Base-by-base conservation (phyloP, 2,888 invertebrate genomes). In the Kuschelorhynchus macadamiae region DNA sequence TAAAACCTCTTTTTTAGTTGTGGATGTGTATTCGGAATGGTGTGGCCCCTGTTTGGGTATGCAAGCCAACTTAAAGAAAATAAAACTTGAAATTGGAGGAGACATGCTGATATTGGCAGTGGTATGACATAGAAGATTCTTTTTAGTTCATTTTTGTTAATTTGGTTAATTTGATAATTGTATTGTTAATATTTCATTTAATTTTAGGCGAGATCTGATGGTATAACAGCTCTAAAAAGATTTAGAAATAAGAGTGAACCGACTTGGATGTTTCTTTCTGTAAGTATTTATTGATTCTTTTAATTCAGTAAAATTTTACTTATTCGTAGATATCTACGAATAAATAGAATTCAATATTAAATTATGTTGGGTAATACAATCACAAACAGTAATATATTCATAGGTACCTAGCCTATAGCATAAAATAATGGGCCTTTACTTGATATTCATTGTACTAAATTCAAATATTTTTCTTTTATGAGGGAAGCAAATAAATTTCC, bases 11-110 rank as follows among this genome's bases (percentile, higher is more conserved):
- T 74, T 78, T 82, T 46, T 81, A 91, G 93, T 97, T 67, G 87
- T 95, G 64, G 96, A 97, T 81, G 89, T 96, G 11, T 96, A 93
- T 82, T 92, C 95, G 5, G 93, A 93, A 70, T 97, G 96, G 96
- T 93, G 94, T 79, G 96, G 96, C 0, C 95, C 96, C 0, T 96
- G 96, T 80, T 83, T 89, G 64, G 94, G 94, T 20, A 94, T 96
- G 92, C 86, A 92, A 55, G 92, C 92, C 47, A 92, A 90, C 80
- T 86, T 97, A 75, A 92, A 93, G 81, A 94, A 93, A 84, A 87
- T 96, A 71, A 96, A 96, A 82, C 87, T 96, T 76, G 96, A 96
- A 85, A 83, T 94, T 14, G 95, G 95, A 5, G 96, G 95, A 62
- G 93, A 95, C 78, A 85, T 89, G 77, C 85, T 97, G 46, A 90